Percentiles rank a stretch among this genome's conserved stretches.
phyloP scores from a whole-genome alignment of 1,140 invertebrate genomes.

The Trachelipus rathkii region DNA sequence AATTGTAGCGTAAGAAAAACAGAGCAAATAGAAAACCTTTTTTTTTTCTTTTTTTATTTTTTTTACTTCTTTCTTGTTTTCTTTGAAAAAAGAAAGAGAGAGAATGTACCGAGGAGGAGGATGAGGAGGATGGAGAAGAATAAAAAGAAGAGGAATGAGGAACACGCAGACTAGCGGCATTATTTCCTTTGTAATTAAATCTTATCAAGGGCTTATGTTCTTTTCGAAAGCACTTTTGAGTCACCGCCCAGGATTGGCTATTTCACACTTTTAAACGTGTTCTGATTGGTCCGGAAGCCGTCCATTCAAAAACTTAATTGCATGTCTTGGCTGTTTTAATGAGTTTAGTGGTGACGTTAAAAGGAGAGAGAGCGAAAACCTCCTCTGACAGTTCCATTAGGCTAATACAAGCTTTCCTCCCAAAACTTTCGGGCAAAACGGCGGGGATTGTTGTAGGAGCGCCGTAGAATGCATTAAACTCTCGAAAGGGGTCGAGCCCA shows the following conservation, averaged over 20 bases:
- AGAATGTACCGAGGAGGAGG: no score
- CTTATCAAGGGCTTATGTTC: slow-evolving; percentile 44
- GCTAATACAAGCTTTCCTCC: slow-evolving; percentile 36
- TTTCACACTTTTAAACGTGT: slow-evolving; percentile 43
- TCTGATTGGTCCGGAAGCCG: slow-evolving; percentile 39
- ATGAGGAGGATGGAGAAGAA: neutral
- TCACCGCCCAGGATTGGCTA: slow-evolving; percentile 39
- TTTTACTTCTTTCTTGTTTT: no score
- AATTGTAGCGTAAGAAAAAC: slow-evolving; percentile 5
- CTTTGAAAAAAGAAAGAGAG: no score
- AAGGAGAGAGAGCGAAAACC: slow-evolving; percentile 29
- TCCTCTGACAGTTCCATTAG: slow-evolving; percentile 35
- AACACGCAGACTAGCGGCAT: slow-evolving; percentile 25
- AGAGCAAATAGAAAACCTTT: slow-evolving; percentile 2
- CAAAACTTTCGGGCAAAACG: neutral
- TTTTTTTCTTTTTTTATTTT: no score
- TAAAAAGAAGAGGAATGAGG: neutral
- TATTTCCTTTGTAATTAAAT: slow-evolving; percentile 42
- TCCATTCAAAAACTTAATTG: slow-evolving; percentile 45
- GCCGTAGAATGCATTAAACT: slow-evolving; percentile 12
- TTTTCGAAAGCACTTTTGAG: slow-evolving; percentile 35
- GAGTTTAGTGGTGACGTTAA: slow-evolving; percentile 40
- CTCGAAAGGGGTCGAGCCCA: neutral
- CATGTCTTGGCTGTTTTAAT: slow-evolving; percentile 42
- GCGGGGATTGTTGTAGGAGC: neutral